Evolutionary conservation across 1,140 invertebrate genomes (phyloP).

Genomic region (Scaptodrosophila lebanonensis): DNA sequence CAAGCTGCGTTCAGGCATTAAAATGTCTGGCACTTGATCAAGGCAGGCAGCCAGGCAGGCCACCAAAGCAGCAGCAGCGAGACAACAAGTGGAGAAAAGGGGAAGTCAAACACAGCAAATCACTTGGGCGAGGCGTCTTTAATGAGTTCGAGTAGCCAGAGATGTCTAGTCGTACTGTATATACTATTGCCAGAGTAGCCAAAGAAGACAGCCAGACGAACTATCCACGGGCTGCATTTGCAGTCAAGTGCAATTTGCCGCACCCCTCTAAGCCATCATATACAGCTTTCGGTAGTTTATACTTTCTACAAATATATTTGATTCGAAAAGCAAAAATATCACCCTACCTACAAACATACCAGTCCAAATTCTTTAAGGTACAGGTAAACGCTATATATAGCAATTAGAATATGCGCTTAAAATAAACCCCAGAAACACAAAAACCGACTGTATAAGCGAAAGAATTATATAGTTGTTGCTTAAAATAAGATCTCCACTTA

Average conservation of each 20-base stretch:
- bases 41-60: slow-evolving; percentile 16
- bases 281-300: slow-evolving; percentile 1
- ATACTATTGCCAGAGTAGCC: slow-evolving; percentile 8
- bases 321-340: background rate
- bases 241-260: slow-evolving; percentile 12
- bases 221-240: background rate
- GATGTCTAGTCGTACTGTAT: slow-evolving; percentile 8
- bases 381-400: no score
- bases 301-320: slow-evolving; percentile 5
- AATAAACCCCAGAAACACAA: no score
- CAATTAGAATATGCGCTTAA: no score
- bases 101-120: no score
- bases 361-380: no score
- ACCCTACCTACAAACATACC: no score
- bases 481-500: no score
- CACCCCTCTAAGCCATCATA: slow-evolving; percentile 12
- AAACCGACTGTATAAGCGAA: no score
- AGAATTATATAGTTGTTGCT: no score
- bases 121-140: slow-evolving; percentile 34
- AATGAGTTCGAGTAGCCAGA: slow-evolving; percentile 30
- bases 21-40: slow-evolving; percentile 44
- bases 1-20: slow-evolving; percentile 37
- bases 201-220: background rate
- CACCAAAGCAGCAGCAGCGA: no score
- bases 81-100: no score